Percentiles rank a stretch among this genome's conserved stretches.
phyloP scores from a whole-genome alignment of 2,888 invertebrate species.

The Saturnia pavonia region DNA sequence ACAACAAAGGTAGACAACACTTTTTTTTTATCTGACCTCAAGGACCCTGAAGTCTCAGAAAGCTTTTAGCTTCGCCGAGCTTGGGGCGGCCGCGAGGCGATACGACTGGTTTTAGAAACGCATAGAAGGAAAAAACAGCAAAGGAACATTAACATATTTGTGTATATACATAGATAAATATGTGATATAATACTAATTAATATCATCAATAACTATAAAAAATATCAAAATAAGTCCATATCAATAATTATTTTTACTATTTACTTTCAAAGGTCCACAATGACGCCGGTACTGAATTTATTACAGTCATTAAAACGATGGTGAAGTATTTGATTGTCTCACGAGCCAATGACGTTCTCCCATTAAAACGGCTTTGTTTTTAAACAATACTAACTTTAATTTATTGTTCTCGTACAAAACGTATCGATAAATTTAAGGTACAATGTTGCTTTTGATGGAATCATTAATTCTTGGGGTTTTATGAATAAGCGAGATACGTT shows the following conservation, averaged over 20 bases:
- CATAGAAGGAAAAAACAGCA: too few relatives aligned
- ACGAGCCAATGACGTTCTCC: constrained; percentile 10
- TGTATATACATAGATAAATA: too few relatives aligned
- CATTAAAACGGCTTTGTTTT: constrained; percentile 14
- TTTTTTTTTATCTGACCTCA: too few relatives aligned
- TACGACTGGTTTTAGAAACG: too few relatives aligned
- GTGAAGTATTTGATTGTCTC: constrained; percentile 18
- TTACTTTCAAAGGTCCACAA: constrained; percentile 12
- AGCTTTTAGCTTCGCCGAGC: too few relatives aligned
- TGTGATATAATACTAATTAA: not conserved
- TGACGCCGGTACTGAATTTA: constrained; percentile 12
- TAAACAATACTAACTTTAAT: constrained; percentile 16
- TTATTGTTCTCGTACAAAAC: constrained; percentile 9
- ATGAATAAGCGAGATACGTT: not conserved
- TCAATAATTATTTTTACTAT: constrained; percentile 9
- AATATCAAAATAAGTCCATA: not conserved
- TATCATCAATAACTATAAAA: not conserved
- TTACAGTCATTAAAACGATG: constrained; percentile 17
- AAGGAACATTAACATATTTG: too few relatives aligned
- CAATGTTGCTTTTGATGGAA: constrained; percentile 13
- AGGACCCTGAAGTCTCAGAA: too few relatives aligned
- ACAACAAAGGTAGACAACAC: too few relatives aligned
- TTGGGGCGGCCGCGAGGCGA: too few relatives aligned
- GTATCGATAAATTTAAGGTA: constrained; percentile 12
- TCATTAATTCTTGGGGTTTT: constrained; percentile 7